Conservation (phyloP, 2,888 invertebrate species). For the Cylindroiulus punctatus region DNA sequence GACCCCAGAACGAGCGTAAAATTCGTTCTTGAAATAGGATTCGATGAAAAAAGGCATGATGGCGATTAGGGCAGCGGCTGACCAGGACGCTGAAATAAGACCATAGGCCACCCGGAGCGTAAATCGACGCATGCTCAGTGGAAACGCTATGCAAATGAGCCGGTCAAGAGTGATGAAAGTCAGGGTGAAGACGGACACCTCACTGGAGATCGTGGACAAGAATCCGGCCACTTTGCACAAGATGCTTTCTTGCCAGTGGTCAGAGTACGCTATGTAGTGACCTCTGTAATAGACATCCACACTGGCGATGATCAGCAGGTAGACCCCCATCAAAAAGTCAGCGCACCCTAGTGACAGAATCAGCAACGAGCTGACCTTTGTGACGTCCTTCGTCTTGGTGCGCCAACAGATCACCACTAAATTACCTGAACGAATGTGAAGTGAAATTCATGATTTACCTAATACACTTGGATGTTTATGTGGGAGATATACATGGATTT, state of each 20-base stretch:
- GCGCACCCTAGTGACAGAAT: slow-evolving; percentile 62
- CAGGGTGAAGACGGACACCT: slow-evolving; percentile 67
- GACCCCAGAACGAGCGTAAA: slow-evolving; percentile 64
- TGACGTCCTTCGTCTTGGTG: slow-evolving; percentile 61
- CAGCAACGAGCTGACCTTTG: slow-evolving; percentile 64
- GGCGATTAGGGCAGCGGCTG: slow-evolving; percentile 61
- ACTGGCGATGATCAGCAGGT: slow-evolving; percentile 63
- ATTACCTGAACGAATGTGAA: slow-evolving; percentile 59
- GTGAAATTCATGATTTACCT: too few species aligned
- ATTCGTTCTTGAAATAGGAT: slow-evolving; percentile 62
- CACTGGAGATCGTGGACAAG: slow-evolving; percentile 64
- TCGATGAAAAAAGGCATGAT: slow-evolving; percentile 62
- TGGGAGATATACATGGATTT: too few species aligned
- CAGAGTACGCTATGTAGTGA: slow-evolving; percentile 62
- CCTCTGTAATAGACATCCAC: slow-evolving; percentile 62
- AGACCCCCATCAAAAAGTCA: slow-evolving; percentile 63
- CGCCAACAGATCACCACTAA: slow-evolving; percentile 62
- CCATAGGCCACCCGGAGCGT: slow-evolving; percentile 60
- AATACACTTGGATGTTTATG: too few species aligned
- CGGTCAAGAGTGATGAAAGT: slow-evolving; percentile 67
- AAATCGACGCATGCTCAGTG: slow-evolving; percentile 60
- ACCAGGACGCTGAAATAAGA: slow-evolving; percentile 61
- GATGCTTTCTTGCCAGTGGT: slow-evolving; percentile 61
- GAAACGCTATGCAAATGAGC: slow-evolving; percentile 61
- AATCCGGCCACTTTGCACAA: slow-evolving; percentile 62